Evolutionary conservation across 1,140 invertebrate genomes (phyloP).

Genomic region (Contarinia nasturtii): DNA sequence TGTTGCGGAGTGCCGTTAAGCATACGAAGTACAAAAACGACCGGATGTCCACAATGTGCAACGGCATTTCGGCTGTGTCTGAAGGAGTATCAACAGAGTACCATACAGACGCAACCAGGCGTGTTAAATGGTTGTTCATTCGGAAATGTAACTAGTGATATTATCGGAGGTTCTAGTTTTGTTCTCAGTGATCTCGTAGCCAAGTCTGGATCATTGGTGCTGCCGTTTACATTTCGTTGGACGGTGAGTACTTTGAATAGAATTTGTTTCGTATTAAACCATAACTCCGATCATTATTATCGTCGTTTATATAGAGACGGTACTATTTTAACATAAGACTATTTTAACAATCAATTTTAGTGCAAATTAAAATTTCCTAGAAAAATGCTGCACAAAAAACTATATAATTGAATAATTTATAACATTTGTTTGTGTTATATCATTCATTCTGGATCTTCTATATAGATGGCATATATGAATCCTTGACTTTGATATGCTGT

Average conservation of each 20-base stretch:
- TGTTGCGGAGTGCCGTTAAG: constrained; percentile 52
- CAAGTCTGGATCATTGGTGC: constrained; percentile 41
- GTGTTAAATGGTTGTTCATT: constrained; percentile 63
- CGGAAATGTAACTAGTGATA: constrained; percentile 66
- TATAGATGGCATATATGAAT: too few species aligned
- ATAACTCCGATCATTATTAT: too few species aligned
- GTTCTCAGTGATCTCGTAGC: constrained; percentile 57
- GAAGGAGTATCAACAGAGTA: constrained; percentile 72
- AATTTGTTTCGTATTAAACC: neutral
- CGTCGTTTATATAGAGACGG: too few species aligned
- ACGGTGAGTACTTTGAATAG: constrained; percentile 63
- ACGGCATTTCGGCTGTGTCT: constrained; percentile 75
- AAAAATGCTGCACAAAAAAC: too few species aligned
- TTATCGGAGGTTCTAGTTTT: constrained; percentile 73
- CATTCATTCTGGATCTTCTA: too few species aligned
- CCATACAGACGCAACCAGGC: constrained; percentile 43
- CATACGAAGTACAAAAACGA: constrained; percentile 29
- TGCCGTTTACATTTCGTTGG: constrained; percentile 78
- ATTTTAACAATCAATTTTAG: too few species aligned
- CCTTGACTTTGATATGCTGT: too few species aligned
- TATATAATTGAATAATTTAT: too few species aligned
- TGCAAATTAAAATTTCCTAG: too few species aligned
- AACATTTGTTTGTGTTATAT: too few species aligned
- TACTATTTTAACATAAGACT: too few species aligned
- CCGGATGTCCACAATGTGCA: constrained; percentile 41